A percentile compares a stretch with the other conserved stretches of the same genome.
These are phyloP conservation scores for Caenorhabditis virilis DNA, from an alignment of 2,888 invertebrate genomes.

Conservation along the genomic window DNA sequence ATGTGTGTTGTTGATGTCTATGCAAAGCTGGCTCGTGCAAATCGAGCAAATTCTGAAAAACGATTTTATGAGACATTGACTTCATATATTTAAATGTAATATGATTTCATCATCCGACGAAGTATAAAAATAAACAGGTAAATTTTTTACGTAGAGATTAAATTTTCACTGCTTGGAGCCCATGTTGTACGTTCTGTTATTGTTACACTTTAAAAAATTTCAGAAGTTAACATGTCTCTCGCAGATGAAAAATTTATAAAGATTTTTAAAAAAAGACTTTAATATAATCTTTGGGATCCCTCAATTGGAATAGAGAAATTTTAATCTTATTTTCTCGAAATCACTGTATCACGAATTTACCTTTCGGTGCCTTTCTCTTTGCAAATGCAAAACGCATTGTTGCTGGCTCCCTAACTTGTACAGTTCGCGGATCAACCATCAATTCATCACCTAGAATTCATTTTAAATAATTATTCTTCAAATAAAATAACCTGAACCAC, in stretches of 20 bases:
- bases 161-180: too few species aligned
- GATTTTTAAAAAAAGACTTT: not conserved
- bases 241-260: too few species aligned
- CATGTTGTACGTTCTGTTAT: too few species aligned
- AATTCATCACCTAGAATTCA: slow-evolving; percentile 18
- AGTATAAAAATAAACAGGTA: too few species aligned
- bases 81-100: too few species aligned
- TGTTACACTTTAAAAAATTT: too few species aligned
- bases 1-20: slow-evolving; percentile 4
- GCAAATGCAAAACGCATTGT: slow-evolving; percentile 34
- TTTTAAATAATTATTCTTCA: not conserved
- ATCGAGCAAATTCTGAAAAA: slow-evolving; percentile 33
- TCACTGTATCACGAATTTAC: not conserved
- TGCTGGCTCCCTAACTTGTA: not conserved
- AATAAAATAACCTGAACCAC: not conserved
- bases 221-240: too few species aligned
- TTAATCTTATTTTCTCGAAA: too few species aligned
- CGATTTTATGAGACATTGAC: too few species aligned
- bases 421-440: slow-evolving; percentile 19
- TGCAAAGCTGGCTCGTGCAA: slow-evolving; percentile 34
- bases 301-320: not conserved
- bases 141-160: too few species aligned
- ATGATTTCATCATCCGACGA: too few species aligned
- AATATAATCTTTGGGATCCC: not conserved
- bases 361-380: slow-evolving; percentile 26